Conservation (phyloP, 2,113 vertebrate species). For the Todiramphus chloris region DNA sequence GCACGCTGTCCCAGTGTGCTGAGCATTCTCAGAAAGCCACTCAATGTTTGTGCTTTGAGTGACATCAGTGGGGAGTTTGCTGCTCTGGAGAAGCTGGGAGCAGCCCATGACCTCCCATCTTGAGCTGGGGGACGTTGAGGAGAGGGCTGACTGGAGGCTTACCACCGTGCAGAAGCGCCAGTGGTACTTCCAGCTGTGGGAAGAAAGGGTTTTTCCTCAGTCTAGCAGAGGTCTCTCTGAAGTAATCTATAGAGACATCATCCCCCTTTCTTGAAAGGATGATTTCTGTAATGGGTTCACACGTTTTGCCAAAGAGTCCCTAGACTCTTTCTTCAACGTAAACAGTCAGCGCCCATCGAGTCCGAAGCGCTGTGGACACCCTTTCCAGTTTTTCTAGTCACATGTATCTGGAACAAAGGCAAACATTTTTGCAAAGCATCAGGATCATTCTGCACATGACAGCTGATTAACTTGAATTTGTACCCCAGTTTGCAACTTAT, state of each 20-base stretch:
- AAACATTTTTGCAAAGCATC: not conserved
- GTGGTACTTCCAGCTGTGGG: not conserved
- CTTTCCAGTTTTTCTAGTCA: not conserved
- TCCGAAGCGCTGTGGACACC: not conserved
- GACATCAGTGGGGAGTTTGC: not conserved
- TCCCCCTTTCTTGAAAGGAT: not conserved
- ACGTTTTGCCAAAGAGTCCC: not conserved
- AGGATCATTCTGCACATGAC: not conserved
- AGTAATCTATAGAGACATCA: not conserved
- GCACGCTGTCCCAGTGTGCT: rapidly evolving
- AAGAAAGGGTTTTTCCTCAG: not conserved
- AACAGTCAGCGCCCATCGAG: not conserved
- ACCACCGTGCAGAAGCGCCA: not conserved
- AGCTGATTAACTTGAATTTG: not conserved
- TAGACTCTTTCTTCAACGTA: not conserved
- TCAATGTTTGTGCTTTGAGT: not conserved
- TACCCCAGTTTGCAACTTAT: not conserved
- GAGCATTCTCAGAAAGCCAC: not conserved
- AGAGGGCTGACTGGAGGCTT: not conserved
- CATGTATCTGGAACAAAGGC: not conserved
- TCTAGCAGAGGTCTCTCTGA: not conserved
- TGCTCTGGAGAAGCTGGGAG: not conserved
- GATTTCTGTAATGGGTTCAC: not conserved
- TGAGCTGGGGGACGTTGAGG: not conserved
- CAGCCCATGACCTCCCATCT: not conserved